Conservation (phyloP, 92 coral and sea anemone genomes). For the Actinernus sp. region DNA sequence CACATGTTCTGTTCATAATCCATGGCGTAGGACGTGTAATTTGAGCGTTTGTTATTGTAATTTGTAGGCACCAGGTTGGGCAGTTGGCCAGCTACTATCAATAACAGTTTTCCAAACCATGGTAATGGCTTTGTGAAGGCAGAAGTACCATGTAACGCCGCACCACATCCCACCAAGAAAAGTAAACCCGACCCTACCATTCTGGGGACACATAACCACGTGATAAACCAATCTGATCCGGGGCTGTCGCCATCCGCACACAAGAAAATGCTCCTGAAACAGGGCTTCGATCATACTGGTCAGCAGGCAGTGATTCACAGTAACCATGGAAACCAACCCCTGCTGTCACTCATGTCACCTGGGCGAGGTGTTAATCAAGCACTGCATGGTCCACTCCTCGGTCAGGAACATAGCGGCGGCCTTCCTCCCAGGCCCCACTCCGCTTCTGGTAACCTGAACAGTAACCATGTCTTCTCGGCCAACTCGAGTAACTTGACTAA, state of each 20-base stretch:
- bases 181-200: conserved; percentile 66
- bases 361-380: conserved; percentile 71
- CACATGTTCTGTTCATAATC: too few relatives aligned
- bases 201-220: conserved; percentile 79
- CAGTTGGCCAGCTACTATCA: conserved; percentile 39
- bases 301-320: conserved; percentile 39
- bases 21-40: too few relatives aligned
- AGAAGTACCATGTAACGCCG: conserved; percentile 26
- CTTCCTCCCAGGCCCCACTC: conserved; percentile 96
- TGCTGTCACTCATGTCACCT: conserved; percentile 81
- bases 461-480: conserved; percentile 55
- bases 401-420: conserved; percentile 65
- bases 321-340: conserved; percentile 86
- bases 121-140: conserved; percentile 76
- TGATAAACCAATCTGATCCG: conserved; percentile 47
- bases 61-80: conserved; percentile 59
- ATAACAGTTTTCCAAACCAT: conserved; percentile 37
- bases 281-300: conserved; percentile 56
- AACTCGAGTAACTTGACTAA: conserved; percentile 62
- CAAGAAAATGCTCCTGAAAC: conserved; percentile 74
- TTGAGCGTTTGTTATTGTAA: not conserved
- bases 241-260: conserved; percentile 63
- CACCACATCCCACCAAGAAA: conserved; percentile 48
- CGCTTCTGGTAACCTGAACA: conserved; percentile 85
- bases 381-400: conserved; percentile 30